These are phyloP conservation scores for Aphelinus atriplicis DNA, from an alignment of 1,140 invertebrate genomes.

Conservation along the genomic window DNA sequence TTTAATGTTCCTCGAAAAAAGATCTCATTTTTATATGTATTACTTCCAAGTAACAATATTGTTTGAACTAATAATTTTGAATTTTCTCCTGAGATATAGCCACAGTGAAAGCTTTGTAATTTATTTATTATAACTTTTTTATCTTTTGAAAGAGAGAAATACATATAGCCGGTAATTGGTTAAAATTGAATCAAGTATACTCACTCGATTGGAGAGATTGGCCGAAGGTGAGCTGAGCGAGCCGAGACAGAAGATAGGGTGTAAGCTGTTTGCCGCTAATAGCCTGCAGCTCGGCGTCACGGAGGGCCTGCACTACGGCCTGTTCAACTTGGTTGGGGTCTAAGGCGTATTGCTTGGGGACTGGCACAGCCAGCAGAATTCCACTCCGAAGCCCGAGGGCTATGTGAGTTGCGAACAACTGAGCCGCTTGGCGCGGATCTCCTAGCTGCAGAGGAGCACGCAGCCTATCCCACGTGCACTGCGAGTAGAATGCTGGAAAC, in stretches of 20 bases:
- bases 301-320: conserved; percentile 79
- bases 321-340: conserved; percentile 72
- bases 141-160: no score
- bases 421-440: conserved; percentile 74
- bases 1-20: no score
- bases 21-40: no score
- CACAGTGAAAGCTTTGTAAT: no score
- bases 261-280: conserved; percentile 90
- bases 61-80: no score
- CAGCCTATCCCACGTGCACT: conserved; percentile 70
- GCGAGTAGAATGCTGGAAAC: conserved; percentile 93
- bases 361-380: conserved; percentile 90
- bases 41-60: no score
- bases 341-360: conserved; percentile 78
- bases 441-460: conserved; percentile 76
- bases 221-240: conserved; percentile 82
- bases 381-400: conserved; percentile 79
- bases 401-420: conserved; percentile 71
- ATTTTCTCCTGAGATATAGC: no score
- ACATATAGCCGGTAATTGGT: no score
- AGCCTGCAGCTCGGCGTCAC: conserved; percentile 70
- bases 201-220: conserved; percentile 84
- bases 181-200: conserved; percentile 43
- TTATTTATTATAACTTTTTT: no score
- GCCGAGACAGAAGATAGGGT: conserved; percentile 85